Evolutionary conservation across 2,888 invertebrate genomes (phyloP).

Genomic region (Hypolimnas misippus): DNA sequence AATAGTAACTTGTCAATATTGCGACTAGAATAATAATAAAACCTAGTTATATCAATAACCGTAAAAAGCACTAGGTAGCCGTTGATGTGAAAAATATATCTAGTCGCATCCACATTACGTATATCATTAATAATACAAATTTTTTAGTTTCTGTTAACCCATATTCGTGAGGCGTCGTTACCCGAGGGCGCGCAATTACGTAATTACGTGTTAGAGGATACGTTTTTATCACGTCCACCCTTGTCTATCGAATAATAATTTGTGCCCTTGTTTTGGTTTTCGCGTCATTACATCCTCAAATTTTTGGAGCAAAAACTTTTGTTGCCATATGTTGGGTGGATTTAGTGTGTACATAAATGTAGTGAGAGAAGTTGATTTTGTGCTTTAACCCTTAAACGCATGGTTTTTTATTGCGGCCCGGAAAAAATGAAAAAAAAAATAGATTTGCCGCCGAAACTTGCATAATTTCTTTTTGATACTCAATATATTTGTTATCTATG

Average conservation of each 20-base stretch:
- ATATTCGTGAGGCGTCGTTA: slow-evolving; percentile 80
- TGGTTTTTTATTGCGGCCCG: not conserved
- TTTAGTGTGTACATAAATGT: not conserved
- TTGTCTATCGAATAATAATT: slow-evolving; percentile 80
- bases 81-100: not conserved
- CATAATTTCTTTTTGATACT: no score
- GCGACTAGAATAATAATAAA: no score
- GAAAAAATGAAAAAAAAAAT: not conserved
- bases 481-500: no score
- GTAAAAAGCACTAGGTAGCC: not conserved
- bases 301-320: slow-evolving; percentile 32
- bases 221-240: slow-evolving; percentile 84
- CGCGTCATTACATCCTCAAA: slow-evolving; percentile 52
- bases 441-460: no score
- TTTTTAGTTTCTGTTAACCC: slow-evolving; percentile 71
- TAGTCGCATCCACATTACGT: slow-evolving; percentile 39
- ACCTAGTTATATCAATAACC: no score
- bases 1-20: no score
- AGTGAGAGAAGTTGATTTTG: not conserved
- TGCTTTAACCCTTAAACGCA: not conserved
- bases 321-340: slow-evolving; percentile 34
- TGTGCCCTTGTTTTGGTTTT: slow-evolving; percentile 78
- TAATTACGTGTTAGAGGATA: slow-evolving; percentile 83
- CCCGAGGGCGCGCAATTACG: slow-evolving; percentile 79
- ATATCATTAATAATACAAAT: slow-evolving; percentile 50